phyloP scores from a whole-genome alignment of 2,797 vertebrate species.

The Platalea minor region DNA sequence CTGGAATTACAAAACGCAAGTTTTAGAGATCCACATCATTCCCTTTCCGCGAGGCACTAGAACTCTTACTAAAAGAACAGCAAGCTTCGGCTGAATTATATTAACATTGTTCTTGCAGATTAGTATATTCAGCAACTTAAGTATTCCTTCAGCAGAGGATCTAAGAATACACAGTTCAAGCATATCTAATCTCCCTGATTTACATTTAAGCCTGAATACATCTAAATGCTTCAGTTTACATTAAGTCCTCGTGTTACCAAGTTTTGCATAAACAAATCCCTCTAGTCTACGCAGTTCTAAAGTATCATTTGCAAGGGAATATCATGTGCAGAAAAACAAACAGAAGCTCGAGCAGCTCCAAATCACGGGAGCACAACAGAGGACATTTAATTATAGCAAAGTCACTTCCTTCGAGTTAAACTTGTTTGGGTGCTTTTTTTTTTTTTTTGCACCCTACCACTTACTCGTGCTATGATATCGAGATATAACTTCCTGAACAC shows the following conservation, averaged over 20 bases:
- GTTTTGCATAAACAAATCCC: background rate
- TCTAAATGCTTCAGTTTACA: background rate
- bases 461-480: background rate
- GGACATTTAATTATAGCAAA: background rate
- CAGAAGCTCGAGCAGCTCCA: background rate
- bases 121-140: rapidly evolving
- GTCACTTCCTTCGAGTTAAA: background rate
- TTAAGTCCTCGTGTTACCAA: rapidly evolving
- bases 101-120: background rate
- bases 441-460: background rate
- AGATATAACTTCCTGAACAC: background rate
- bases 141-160: background rate
- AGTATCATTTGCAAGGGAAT: background rate
- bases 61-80: background rate
- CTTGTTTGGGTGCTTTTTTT: background rate
- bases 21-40: background rate
- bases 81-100: background rate
- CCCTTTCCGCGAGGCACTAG: rapidly evolving
- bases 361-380: background rate
- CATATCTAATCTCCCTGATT: background rate
- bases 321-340: background rate
- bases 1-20: conserved; percentile 62
- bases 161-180: background rate
- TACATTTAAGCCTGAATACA: background rate
- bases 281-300: background rate